Conservation (phyloP, 2,113 vertebrate genomes). For the Okapia johnstoni region DNA sequence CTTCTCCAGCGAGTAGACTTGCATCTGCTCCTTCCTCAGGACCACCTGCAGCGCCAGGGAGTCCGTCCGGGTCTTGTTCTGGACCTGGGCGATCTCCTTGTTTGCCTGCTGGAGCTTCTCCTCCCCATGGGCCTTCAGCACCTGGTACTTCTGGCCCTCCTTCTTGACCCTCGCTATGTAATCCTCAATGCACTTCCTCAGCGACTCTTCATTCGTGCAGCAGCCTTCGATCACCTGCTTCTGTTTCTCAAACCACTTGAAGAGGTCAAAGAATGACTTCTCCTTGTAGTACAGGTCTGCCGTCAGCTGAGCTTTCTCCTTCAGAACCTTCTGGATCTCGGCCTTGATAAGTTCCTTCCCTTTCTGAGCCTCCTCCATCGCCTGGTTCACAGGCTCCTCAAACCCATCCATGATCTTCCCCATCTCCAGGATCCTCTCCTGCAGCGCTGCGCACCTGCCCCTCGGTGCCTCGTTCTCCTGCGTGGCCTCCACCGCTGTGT, state of each 20-base stretch:
- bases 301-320: conserved; percentile 88
- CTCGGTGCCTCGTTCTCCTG: conserved; percentile 78
- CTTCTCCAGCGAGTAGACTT: conserved; percentile 88
- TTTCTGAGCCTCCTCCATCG: conserved; percentile 83
- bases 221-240: conserved; percentile 90
- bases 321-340: conserved; percentile 79
- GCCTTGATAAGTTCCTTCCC: conserved; percentile 80
- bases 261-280: conserved; percentile 89
- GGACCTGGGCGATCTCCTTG: conserved; percentile 87
- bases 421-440: conserved; percentile 85
- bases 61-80: conserved; percentile 85
- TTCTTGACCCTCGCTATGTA: conserved; percentile 86
- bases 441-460: conserved; percentile 78
- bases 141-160: conserved; percentile 90
- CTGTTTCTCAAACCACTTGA: conserved; percentile 92
- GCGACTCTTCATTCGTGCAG: conserved; percentile 86
- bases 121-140: conserved; percentile 91
- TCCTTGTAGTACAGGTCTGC: conserved; percentile 89
- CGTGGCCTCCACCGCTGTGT: conserved; percentile 73
- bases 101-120: conserved; percentile 90
- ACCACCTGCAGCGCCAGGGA: conserved; percentile 83
- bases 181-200: conserved; percentile 90
- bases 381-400: conserved; percentile 84
- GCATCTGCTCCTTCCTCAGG: conserved; percentile 90
- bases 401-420: conserved; percentile 88